Conservation (phyloP, 1,140 invertebrate species). For the Meloidogyne hapla region DNA sequence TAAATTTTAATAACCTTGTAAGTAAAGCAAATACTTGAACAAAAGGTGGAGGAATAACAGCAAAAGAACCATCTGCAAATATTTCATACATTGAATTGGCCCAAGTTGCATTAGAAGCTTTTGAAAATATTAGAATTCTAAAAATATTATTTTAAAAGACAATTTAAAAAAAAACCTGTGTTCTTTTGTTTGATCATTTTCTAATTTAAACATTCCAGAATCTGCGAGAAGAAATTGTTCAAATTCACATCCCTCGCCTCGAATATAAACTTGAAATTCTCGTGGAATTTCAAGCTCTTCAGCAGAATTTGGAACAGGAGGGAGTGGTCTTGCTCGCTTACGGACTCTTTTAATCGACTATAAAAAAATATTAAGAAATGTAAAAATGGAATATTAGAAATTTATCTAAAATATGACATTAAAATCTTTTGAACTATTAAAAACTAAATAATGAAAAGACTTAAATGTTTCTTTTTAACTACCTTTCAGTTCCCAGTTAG, state of each 20-base stretch:
- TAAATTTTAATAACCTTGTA: neutral
- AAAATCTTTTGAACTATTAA: too few relatives aligned
- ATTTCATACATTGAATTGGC: slow-evolving; percentile 16
- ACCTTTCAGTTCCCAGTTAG: too few relatives aligned
- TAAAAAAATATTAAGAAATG: neutral
- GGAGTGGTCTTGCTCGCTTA: neutral
- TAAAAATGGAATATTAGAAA: too few relatives aligned
- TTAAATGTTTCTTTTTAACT: too few relatives aligned
- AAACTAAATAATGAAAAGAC: too few relatives aligned
- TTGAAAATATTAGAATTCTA: slow-evolving; percentile 22
- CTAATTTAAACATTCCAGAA: slow-evolving; percentile 7
- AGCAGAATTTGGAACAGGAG: neutral
- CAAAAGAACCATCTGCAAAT: slow-evolving; percentile 16
- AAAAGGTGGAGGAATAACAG: slow-evolving; percentile 3
- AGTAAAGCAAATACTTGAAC: slow-evolving; percentile 4
- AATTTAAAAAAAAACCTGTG: neutral
- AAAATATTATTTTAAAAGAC: neutral
- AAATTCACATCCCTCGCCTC: neutral
- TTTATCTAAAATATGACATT: too few relatives aligned
- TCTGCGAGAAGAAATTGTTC: slow-evolving; percentile 15
- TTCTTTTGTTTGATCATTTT: neutral
- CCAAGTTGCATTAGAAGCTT: neutral
- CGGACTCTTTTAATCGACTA: slow-evolving; percentile 1
- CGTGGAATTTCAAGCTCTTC: slow-evolving; percentile 11
- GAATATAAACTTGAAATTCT: slow-evolving; percentile 6